These are phyloP conservation scores for Netelia fuscicornis DNA, from an alignment of 2,888 invertebrate genomes.

Conservation along the genomic window DNA sequence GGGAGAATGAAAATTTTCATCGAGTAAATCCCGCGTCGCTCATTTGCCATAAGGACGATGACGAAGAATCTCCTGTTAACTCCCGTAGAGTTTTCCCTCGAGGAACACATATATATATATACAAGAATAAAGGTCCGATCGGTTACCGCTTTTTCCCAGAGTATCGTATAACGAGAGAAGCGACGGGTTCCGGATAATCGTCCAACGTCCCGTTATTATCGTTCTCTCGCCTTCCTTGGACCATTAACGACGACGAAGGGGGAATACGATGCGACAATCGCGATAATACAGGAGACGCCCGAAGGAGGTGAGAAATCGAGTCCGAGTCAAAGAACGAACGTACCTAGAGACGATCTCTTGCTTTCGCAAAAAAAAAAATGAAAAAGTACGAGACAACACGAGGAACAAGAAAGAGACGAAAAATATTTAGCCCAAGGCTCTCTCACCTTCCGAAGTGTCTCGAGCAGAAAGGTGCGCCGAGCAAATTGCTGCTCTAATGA, in stretches of 20 bases:
- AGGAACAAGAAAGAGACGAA: constrained; percentile 14
- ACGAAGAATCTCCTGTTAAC: constrained; percentile 42
- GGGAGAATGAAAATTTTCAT: constrained; percentile 76
- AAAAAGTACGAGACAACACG: background rate
- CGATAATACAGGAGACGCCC: constrained; percentile 52
- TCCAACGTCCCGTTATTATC: constrained; percentile 54
- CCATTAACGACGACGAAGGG: constrained; percentile 52
- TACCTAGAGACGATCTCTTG: constrained; percentile 44
- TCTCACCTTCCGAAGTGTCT: constrained; percentile 19
- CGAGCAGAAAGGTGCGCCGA: constrained; percentile 35
- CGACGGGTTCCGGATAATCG: constrained; percentile 69
- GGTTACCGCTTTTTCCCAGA: constrained; percentile 67
- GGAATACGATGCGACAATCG: constrained; percentile 49
- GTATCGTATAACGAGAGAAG: constrained; percentile 70
- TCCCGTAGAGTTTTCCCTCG: background rate
- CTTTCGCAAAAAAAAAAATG: constrained; percentile 28
- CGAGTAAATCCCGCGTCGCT: constrained; percentile 55
- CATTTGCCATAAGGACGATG: background rate
- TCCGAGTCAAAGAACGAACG: constrained; percentile 3
- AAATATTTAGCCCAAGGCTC: constrained; percentile 7
- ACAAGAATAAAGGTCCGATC: constrained; percentile 24
- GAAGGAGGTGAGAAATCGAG: constrained; percentile 52
- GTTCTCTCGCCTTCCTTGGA: constrained; percentile 22
- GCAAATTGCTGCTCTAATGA: constrained; percentile 57
- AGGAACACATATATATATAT: background rate